Evolutionary conservation across 2,113 vertebrate species (phyloP).

Genomic region (Dromaius novaehollandiae): DNA sequence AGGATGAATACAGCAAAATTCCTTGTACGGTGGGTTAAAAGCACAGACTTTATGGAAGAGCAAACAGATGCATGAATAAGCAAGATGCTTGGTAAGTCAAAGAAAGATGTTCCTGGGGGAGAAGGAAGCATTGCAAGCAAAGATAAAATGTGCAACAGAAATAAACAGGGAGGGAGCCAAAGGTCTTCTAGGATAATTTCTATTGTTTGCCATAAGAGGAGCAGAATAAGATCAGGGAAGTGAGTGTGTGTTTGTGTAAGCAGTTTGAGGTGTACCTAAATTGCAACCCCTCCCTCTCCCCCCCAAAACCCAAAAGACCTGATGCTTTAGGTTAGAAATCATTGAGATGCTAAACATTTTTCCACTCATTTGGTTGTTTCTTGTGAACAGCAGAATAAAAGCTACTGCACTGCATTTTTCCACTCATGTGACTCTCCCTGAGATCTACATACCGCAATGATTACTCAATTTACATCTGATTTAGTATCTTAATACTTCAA

Average conservation of each 20-base stretch:
- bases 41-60: neutral
- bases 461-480: conserved; percentile 70
- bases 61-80: neutral
- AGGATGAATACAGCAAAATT: neutral
- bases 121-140: neutral
- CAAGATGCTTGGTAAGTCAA: neutral
- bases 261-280: neutral
- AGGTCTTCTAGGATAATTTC: neutral
- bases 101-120: neutral
- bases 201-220: neutral
- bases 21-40: neutral
- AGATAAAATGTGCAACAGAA: neutral
- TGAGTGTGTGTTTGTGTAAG: fast-evolving
- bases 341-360: neutral
- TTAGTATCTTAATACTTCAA: conserved; percentile 49
- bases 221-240: neutral
- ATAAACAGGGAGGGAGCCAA: neutral
- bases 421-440: neutral
- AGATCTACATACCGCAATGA: conserved; percentile 43
- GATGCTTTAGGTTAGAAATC: neutral
- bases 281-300: neutral
- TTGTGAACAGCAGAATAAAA: conserved; percentile 22
- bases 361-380: neutral
- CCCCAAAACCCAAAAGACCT: neutral
- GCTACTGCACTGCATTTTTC: neutral